phyloP scores from a whole-genome alignment of 2,888 invertebrate species.

The Cheilosia vulpina region DNA sequence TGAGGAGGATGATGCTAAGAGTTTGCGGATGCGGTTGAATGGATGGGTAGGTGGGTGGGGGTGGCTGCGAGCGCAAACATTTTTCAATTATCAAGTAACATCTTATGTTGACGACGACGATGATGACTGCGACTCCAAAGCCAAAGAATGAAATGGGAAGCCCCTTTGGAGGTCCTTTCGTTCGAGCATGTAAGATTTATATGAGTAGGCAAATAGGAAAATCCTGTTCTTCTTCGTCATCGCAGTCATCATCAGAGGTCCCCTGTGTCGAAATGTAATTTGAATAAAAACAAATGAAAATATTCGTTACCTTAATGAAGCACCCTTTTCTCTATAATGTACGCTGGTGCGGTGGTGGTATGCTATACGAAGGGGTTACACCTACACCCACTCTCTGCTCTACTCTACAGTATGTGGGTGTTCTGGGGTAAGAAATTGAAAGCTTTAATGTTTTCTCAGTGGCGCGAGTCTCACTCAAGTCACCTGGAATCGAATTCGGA shows the following conservation, averaged over 20 bases:
- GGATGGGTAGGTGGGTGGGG: constrained; percentile 17
- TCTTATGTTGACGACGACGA: constrained; percentile 66
- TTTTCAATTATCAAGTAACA: constrained; percentile 75
- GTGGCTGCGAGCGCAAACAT: constrained; percentile 64
- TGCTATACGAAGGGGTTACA: not conserved
- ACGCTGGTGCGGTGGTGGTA: constrained; percentile 11
- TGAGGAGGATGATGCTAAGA: constrained; percentile 35
- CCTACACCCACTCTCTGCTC: not conserved
- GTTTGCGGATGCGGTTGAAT: constrained; percentile 22
- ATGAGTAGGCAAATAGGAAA: constrained; percentile 73
- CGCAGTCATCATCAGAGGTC: constrained; percentile 64
- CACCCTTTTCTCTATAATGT: constrained; percentile 62
- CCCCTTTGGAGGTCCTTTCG: constrained; percentile 71
- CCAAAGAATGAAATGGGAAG: constrained; percentile 49
- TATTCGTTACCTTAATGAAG: constrained; percentile 75
- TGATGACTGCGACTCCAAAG: constrained; percentile 12
- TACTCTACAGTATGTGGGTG: not conserved
- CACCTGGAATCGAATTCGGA: constrained; percentile 74
- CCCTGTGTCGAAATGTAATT: constrained; percentile 75
- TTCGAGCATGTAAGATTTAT: constrained; percentile 75
- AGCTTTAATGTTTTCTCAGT: constrained; percentile 73
- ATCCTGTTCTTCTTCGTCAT: constrained; percentile 68
- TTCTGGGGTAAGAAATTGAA: constrained; percentile 63
- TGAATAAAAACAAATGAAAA: constrained; percentile 75
- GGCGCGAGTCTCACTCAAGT: constrained; percentile 71